A percentile compares a stretch with the other conserved stretches of the same genome.
Conservation (phyloP, 2,113 vertebrate species). For the Barnardius zonarius region DNA sequence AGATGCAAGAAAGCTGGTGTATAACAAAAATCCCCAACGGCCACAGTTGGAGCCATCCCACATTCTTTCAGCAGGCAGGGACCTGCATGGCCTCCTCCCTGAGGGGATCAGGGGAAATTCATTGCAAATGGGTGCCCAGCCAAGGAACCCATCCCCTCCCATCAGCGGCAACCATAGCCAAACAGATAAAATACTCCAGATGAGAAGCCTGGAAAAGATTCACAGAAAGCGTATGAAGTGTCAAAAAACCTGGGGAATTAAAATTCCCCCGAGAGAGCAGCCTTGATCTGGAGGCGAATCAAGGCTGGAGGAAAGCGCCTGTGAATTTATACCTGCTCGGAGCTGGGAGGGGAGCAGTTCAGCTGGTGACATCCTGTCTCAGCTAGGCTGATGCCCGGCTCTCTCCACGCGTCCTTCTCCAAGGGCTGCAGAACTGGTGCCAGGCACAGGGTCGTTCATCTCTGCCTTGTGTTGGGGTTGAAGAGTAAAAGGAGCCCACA, state of each 20-base stretch:
- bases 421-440: background rate
- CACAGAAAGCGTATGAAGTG: background rate
- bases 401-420: background rate
- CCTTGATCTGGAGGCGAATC: background rate
- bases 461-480: background rate
- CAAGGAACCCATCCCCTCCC: constrained; percentile 28
- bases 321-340: background rate
- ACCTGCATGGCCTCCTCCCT: background rate
- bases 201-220: constrained; percentile 36
- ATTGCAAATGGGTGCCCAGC: constrained; percentile 26
- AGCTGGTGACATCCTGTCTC: background rate
- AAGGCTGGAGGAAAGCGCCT: background rate
- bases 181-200: background rate
- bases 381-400: background rate
- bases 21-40: background rate
- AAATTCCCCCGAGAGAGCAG: background rate
- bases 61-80: constrained; percentile 58
- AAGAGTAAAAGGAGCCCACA: background rate
- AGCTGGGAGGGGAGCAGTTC: background rate
- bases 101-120: constrained; percentile 31
- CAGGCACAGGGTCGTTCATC: background rate
- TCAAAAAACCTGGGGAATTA: background rate
- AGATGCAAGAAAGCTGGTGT: background rate
- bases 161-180: background rate
- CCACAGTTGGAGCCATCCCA: background rate